A percentile compares a stretch with the other conserved stretches of the same genome.
Evolutionary conservation across 2,888 invertebrate genomes (phyloP).

Genomic region (Xylota sylvarum): DNA sequence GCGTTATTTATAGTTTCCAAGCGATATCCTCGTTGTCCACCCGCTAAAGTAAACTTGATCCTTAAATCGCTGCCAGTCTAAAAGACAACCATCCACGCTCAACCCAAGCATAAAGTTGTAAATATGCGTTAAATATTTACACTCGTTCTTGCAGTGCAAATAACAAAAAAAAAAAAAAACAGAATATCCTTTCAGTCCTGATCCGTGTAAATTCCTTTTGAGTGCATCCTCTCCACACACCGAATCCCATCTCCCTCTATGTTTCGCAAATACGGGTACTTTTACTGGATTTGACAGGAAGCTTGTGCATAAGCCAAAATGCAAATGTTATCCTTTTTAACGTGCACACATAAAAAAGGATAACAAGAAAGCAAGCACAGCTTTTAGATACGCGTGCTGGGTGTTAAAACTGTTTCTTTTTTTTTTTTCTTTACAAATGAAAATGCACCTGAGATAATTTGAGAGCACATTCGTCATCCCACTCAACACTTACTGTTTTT

Average conservation of each 20-base stretch:
- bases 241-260: background rate
- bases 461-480: constrained; percentile 67
- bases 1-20: constrained; percentile 11
- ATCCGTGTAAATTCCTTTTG: constrained; percentile 41
- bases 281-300: constrained; percentile 40
- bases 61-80: background rate
- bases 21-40: background rate
- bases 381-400: background rate
- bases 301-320: constrained; percentile 59
- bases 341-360: constrained; percentile 15
- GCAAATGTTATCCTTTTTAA: constrained; percentile 54
- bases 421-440: background rate
- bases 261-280: constrained; percentile 23
- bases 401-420: no score
- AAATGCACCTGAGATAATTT: constrained; percentile 2
- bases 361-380: background rate
- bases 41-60: background rate
- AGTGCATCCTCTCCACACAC: constrained; percentile 29
- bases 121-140: constrained; percentile 55
- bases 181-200: constrained; percentile 36
- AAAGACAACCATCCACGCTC: background rate
- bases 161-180: constrained; percentile 27
- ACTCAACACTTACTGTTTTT: background rate
- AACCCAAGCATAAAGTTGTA: constrained; percentile 16
- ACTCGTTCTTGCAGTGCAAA: background rate